phyloP scores from a whole-genome alignment of 2,888 invertebrate genomes.

The Thymelicus acteon region DNA sequence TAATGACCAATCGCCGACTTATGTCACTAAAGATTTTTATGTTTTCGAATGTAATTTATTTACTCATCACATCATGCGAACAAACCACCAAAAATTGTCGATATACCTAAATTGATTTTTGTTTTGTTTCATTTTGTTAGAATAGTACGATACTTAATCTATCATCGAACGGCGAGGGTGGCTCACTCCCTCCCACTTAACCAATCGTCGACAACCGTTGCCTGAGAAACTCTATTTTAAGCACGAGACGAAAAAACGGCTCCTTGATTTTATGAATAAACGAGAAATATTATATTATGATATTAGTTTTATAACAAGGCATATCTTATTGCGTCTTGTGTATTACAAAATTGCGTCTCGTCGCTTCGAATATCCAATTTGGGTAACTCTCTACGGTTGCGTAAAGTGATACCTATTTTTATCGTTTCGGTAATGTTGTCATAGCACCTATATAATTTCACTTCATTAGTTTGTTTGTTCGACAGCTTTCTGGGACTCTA shows the following conservation, averaged over 20 bases:
- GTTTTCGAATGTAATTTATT: no score
- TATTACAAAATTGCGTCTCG: constrained; percentile 11
- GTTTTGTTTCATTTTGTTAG: constrained; percentile 35
- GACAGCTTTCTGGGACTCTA: neutral
- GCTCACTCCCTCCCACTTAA: constrained; percentile 47
- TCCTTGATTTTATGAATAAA: constrained; percentile 35
- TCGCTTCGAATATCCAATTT: constrained; percentile 18
- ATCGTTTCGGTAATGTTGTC: neutral
- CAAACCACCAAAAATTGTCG: neutral
- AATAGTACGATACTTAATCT: constrained; percentile 54
- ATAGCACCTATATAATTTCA: neutral
- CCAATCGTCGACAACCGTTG: constrained; percentile 44
- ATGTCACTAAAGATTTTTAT: no score
- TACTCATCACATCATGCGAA: neutral
- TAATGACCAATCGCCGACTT: no score
- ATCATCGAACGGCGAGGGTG: constrained; percentile 56
- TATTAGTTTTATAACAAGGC: neutral
- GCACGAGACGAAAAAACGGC: constrained; percentile 32
- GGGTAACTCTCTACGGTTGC: constrained; percentile 15
- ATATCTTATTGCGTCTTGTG: neutral
- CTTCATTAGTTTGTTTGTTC: neutral
- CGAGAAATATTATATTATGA: constrained; percentile 6
- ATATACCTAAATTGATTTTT: constrained; percentile 5
- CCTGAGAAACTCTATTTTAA: constrained; percentile 45
- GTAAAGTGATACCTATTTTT: constrained; percentile 17